Conservation (phyloP, 2,113 vertebrate species). For the Arvicanthis niloticus region DNA sequence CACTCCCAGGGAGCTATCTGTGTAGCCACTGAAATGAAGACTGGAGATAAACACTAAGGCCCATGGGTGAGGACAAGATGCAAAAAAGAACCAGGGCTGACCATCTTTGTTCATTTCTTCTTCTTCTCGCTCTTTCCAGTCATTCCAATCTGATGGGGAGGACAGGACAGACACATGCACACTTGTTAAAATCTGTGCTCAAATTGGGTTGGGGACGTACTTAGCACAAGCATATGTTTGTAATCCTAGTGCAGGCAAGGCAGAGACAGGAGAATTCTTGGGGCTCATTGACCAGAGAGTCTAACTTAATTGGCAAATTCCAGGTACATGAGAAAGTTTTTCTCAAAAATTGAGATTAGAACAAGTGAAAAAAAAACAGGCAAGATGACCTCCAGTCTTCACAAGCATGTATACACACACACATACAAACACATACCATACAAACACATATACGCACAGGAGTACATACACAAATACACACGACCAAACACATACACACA, state of each 20-base stretch:
- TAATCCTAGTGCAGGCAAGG: neutral
- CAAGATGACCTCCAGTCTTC: neutral
- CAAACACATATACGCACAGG: no score
- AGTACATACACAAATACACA: neutral
- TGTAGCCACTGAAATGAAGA: neutral
- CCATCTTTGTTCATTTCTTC: neutral
- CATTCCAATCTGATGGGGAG: neutral
- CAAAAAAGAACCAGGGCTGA: neutral
- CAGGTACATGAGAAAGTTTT: neutral
- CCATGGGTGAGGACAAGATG: accelerated
- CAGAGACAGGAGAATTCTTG: neutral
- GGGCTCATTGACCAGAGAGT: no score
- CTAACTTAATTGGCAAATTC: neutral
- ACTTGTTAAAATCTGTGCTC: neutral
- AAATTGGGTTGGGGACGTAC: neutral
- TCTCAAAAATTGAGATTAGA: neutral
- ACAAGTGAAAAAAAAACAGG: neutral
- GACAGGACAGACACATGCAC: neutral
- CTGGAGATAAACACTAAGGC: accelerated
- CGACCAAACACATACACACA: neutral
- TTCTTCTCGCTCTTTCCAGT: neutral
- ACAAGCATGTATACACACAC: neutral
- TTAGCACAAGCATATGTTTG: neutral
- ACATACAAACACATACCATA: neutral
- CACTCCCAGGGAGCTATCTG: no score